Conservation (phyloP, 2,888 invertebrate species). For the Cylloceria caligata region DNA sequence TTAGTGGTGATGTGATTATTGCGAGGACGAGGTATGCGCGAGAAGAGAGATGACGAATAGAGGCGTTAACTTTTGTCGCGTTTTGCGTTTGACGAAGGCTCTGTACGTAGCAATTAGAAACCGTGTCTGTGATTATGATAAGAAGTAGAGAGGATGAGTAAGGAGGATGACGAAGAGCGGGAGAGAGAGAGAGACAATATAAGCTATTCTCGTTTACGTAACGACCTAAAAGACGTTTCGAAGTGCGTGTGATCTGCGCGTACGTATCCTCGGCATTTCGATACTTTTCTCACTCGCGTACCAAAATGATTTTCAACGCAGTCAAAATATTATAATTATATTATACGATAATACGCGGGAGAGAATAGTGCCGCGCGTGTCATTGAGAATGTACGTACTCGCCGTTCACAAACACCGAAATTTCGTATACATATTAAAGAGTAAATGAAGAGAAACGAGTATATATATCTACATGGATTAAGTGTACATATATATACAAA, state of each 20-base stretch:
- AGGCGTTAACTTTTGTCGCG: conserved; percentile 76
- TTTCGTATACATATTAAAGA: conserved; percentile 49
- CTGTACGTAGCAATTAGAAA: conserved; percentile 82
- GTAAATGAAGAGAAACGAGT: conserved; percentile 48
- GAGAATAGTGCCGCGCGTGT: conserved; percentile 25
- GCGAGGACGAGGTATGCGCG: conserved; percentile 27
- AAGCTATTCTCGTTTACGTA: conserved; percentile 59
- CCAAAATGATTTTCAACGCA: background rate
- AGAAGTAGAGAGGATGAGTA: conserved; percentile 74
- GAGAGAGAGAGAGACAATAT: conserved; percentile 66
- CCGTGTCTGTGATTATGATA: conserved; percentile 83
- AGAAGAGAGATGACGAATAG: conserved; percentile 46
- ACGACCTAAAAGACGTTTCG: conserved; percentile 47
- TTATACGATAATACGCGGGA: conserved; percentile 29
- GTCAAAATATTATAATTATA: background rate
- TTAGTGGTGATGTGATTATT: conserved; percentile 39
- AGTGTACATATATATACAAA: conserved; percentile 42
- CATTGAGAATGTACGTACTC: background rate
- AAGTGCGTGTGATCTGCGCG: conserved; percentile 7
- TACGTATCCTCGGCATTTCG: background rate
- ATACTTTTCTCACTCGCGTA: background rate
- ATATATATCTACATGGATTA: conserved; percentile 56
- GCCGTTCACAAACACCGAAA: conserved; percentile 15
- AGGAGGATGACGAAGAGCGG: conserved; percentile 35
- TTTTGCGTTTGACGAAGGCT: conserved; percentile 77